These are phyloP conservation scores for Tympanuchus pallidicinctus DNA, from an alignment of 2,113 vertebrate species.

Conservation along the genomic window DNA sequence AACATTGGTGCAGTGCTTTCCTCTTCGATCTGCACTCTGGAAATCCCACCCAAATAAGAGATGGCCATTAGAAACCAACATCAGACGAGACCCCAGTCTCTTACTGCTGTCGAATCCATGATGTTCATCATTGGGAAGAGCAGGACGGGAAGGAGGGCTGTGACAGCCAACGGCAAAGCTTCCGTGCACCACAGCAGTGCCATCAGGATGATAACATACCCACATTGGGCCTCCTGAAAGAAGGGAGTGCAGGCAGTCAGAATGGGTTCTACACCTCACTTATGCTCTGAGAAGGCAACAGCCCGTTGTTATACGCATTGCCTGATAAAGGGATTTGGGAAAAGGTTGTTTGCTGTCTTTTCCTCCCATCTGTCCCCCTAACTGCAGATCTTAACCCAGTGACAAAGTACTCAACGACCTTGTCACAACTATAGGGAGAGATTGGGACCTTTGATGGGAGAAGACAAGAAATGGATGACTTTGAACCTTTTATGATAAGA, in stretches of 20 bases:
- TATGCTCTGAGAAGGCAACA: not conserved
- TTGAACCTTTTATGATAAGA: slow-evolving; percentile 30
- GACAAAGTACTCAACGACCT: not conserved
- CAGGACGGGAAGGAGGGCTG: slow-evolving; percentile 87
- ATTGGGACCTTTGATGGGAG: fast-evolving
- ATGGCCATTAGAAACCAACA: not conserved
- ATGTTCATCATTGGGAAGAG: slow-evolving; percentile 93
- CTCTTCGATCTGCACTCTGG: not conserved
- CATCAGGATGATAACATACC: slow-evolving; percentile 90
- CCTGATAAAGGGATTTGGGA: slow-evolving; percentile 7
- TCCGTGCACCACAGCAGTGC: slow-evolving; percentile 93
- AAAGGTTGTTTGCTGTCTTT: not conserved
- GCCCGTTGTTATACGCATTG: not conserved
- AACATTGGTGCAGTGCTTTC: not conserved
- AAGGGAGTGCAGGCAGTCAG: not conserved
- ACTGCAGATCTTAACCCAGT: not conserved
- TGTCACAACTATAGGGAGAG: not conserved
- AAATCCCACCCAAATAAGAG: not conserved
- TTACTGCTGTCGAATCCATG: slow-evolving; percentile 87
- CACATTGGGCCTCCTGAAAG: slow-evolving; percentile 86
- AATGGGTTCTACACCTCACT: not conserved
- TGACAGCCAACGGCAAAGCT: slow-evolving; percentile 90
- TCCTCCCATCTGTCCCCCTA: not conserved
- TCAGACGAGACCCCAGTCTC: not conserved
- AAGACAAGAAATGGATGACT: not conserved